Conservation (phyloP, 2,113 vertebrate species). For the Apodemus speciosus region DNA sequence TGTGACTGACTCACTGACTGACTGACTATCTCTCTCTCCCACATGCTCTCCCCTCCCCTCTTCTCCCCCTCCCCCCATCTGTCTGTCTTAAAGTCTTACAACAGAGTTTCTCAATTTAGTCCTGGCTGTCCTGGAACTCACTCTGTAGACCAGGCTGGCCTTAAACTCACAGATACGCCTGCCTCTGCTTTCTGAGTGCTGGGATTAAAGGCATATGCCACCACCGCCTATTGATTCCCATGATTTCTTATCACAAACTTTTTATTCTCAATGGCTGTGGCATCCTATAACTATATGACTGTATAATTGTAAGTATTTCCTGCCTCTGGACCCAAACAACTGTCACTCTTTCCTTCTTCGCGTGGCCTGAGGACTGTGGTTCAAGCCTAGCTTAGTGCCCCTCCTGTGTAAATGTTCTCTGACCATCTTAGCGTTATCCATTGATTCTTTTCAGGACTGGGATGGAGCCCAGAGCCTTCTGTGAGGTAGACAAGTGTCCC, state of each 20-base stretch:
- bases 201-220: not conserved
- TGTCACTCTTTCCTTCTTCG: not conserved
- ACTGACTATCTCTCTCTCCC: no score
- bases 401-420: conserved; percentile 6
- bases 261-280: not conserved
- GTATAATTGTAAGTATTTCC: not conserved
- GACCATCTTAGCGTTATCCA: not conserved
- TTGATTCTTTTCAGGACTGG: not conserved
- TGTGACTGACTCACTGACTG: not conserved
- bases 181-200: not conserved
- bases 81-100: not conserved
- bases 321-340: not conserved
- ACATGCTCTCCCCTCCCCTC: rapidly evolving
- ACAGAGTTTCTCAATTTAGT: not conserved
- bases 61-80: not conserved
- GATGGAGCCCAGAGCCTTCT: not conserved
- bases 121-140: not conserved
- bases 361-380: not conserved
- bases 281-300: not conserved
- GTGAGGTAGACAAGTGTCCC: not conserved
- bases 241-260: not conserved
- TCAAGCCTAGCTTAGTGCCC: not conserved
- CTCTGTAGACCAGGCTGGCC: not conserved
- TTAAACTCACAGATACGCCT: not conserved
- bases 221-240: not conserved